Evolutionary conservation across 2,888 invertebrate genomes (phyloP).

Genomic region (Dryocosmus kuriphilus): DNA sequence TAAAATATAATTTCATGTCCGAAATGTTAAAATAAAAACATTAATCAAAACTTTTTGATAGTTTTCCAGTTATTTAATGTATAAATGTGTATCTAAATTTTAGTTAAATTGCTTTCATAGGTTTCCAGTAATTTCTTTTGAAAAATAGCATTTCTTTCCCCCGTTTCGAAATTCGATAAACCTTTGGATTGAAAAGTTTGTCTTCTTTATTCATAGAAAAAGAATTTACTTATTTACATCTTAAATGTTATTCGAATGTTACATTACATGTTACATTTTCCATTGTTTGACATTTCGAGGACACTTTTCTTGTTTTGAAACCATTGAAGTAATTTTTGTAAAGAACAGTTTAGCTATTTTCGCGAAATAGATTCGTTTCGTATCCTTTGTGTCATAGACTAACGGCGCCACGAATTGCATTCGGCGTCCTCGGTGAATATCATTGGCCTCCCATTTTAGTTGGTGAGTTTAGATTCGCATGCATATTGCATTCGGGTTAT

Average conservation of each 20-base stretch:
- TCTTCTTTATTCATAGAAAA: too few relatives aligned
- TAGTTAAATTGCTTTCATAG: too few relatives aligned
- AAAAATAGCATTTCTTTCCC: too few relatives aligned
- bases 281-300: not conserved
- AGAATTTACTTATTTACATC: not conserved
- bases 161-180: too few relatives aligned
- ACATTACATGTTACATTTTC: not conserved
- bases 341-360: not conserved
- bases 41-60: too few relatives aligned
- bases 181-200: too few relatives aligned
- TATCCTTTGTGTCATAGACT: slow-evolving; percentile 16
- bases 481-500: slow-evolving; percentile 65
- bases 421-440: slow-evolving; percentile 40
- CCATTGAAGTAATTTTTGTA: not conserved
- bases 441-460: slow-evolving; percentile 43
- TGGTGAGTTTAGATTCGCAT: slow-evolving; percentile 53
- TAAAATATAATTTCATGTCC: too few relatives aligned
- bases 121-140: too few relatives aligned
- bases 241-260: not conserved
- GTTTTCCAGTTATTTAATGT: too few relatives aligned
- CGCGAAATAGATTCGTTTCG: slow-evolving; percentile 7
- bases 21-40: too few relatives aligned
- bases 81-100: too few relatives aligned
- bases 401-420: slow-evolving; percentile 14
- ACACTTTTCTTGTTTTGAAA: not conserved